Evolutionary conservation across 2,888 invertebrate species (phyloP).

Genomic region (Chymomyza amoena): DNA sequence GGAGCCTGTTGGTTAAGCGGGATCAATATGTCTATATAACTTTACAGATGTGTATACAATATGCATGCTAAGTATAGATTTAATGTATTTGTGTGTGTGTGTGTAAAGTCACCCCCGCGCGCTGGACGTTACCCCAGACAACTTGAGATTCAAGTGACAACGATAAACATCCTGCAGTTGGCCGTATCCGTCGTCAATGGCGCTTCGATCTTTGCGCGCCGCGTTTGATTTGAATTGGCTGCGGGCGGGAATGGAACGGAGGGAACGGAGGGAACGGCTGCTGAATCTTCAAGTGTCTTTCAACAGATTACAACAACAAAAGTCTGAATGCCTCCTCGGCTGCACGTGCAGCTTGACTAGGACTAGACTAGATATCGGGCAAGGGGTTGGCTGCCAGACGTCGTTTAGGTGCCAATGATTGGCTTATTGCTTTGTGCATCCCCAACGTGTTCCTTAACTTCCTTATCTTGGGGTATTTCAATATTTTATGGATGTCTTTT

Average conservation of each 20-base stretch:
- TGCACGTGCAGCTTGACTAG: conserved; percentile 3
- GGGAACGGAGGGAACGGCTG: too few relatives aligned
- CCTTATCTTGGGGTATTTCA: neutral
- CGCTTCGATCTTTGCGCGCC: neutral
- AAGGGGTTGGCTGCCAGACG: neutral
- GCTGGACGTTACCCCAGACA: conserved; percentile 38
- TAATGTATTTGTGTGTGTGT: neutral
- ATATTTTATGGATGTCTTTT: too few relatives aligned
- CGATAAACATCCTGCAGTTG: conserved; percentile 72
- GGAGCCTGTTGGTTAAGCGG: conserved; percentile 26
- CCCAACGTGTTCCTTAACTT: neutral
- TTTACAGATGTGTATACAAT: too few relatives aligned
- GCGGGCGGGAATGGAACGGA: neutral
- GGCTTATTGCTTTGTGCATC: neutral
- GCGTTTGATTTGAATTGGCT: neutral
- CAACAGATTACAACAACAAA: conserved; percentile 22
- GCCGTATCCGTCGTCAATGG: conserved; percentile 4
- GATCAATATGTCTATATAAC: conserved; percentile 9
- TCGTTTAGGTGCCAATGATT: neutral
- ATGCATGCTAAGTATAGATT: too few relatives aligned
- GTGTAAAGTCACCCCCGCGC: conserved; percentile 43
- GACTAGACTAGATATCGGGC: neutral
- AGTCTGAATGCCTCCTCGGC: too few relatives aligned
- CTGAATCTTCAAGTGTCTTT: conserved; percentile 51
- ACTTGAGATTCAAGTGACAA: conserved; percentile 66